These are phyloP conservation scores for Merops nubicus DNA, from an alignment of 2,113 vertebrate species.

Conservation along the genomic window DNA sequence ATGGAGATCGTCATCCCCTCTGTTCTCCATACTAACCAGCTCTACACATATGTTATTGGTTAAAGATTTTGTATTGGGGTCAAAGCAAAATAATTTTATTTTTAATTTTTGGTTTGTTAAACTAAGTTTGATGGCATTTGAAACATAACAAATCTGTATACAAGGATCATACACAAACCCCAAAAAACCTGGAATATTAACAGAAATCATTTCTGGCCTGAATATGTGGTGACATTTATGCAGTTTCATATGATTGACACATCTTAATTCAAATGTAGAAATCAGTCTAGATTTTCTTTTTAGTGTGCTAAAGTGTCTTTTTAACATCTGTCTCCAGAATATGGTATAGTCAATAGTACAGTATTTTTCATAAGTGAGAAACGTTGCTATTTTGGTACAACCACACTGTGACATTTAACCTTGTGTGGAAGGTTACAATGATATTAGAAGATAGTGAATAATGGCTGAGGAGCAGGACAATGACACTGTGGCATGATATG, in stretches of 20 bases:
- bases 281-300: constrained; percentile 6
- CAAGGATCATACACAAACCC: neutral
- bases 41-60: neutral
- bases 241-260: neutral
- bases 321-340: neutral
- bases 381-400: constrained; percentile 51
- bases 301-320: neutral
- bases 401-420: constrained; percentile 64
- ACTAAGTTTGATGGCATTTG: neutral
- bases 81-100: neutral
- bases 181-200: neutral
- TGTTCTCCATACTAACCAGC: neutral
- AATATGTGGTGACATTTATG: neutral
- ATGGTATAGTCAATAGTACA: neutral
- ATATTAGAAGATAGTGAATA: constrained; percentile 62
- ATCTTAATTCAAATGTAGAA: constrained; percentile 25
- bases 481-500: constrained; percentile 18
- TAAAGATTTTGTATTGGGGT: neutral
- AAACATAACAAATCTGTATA: neutral
- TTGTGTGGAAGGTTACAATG: constrained; percentile 52
- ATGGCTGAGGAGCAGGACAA: constrained; percentile 26
- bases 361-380: constrained; percentile 40
- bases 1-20: too few species aligned
- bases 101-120: neutral
- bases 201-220: neutral